These are phyloP conservation scores for Epinotia nisella DNA, from an alignment of 2,888 invertebrate species.

Conservation along the genomic window DNA sequence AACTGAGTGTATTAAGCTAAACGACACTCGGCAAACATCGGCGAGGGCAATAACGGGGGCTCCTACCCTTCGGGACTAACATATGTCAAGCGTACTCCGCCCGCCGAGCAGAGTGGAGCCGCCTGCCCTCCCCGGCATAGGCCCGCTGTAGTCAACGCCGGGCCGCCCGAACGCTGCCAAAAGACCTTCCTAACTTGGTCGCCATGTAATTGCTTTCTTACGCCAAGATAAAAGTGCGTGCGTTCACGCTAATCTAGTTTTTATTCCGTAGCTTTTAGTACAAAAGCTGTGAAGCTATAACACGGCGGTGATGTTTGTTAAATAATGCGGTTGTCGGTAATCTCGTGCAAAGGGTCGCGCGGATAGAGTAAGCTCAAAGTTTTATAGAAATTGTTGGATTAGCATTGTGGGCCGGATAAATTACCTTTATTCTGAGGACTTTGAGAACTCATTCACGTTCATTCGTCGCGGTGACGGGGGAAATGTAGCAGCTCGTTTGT, in stretches of 20 bases:
- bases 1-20: constrained; percentile 45
- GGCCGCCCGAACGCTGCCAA: not conserved
- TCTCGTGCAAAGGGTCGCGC: constrained; percentile 38
- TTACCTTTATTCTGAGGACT: constrained; percentile 39
- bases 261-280: constrained; percentile 13
- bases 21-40: constrained; percentile 44
- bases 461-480: constrained; percentile 20
- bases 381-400: constrained; percentile 44
- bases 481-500: constrained; percentile 10
- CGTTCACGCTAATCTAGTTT: constrained; percentile 40
- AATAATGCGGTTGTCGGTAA: constrained; percentile 39
- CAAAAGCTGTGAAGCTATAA: not conserved
- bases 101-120: constrained; percentile 2
- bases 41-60: constrained; percentile 38
- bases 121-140: not conserved
- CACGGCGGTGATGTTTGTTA: constrained; percentile 23
- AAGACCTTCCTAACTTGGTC: constrained; percentile 27
- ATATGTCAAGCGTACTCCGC: constrained; percentile 40
- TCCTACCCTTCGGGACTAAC: constrained; percentile 32
- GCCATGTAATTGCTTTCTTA: constrained; percentile 43
- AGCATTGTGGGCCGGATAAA: constrained; percentile 42
- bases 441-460: constrained; percentile 26
- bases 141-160: not conserved
- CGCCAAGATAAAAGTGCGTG: constrained; percentile 42
- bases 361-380: constrained; percentile 35